Evolutionary conservation across 2,888 invertebrate genomes (phyloP), one percentile per base, ranked within the genome.

Genomic region (Drosophila basisetae): DNA sequence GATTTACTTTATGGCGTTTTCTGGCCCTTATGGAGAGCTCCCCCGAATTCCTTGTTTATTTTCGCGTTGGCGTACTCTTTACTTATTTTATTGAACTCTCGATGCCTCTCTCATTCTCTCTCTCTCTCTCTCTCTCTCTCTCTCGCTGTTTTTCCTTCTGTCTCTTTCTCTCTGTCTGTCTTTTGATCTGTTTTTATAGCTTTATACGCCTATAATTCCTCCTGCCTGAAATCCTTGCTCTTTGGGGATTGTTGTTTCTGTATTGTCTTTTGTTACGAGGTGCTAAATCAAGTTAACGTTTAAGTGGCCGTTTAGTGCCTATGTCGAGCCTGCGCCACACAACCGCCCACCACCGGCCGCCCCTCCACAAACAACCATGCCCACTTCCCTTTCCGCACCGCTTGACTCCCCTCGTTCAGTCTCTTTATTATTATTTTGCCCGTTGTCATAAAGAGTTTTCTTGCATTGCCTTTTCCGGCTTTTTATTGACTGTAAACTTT

Each of bases 271-370:
- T 49, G 90, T 85, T 83, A 85, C 83, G 90, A 90, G 89, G 89
- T 85, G 85, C 89, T 85, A 85, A 85, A 90, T 85, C 85, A 85
- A 85, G 85, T 85, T 90, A 90, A 90, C 90, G 74, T 80, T 85
- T 90, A 85, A 90, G 89, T 89, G 85, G 89, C 86, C 85, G 86
- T 85, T 85, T 85, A 85, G 90, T 83, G 90, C 83, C 90, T 84
- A 76, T 69, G 71, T 41, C 61, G 66, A 58, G 65, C 67, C 82
- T 54, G 67, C 28, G 28, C n/a, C 7, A 37, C 43, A 65, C n/a
- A 22, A 49, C 35, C 63, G 39, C 30, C 39, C 3, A 35, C 9
- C 25, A 10, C 30, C 37, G 43, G 13, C 22, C 43, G n/a, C 30
- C 59, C 4, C 18, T n/a, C 4, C 9, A 11, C 25, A 47, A 25